Percentiles rank a stretch among this genome's conserved stretches.
Evolutionary conservation across 2,888 invertebrate species (phyloP).

Genomic region (Psococerastis gibbosa): DNA sequence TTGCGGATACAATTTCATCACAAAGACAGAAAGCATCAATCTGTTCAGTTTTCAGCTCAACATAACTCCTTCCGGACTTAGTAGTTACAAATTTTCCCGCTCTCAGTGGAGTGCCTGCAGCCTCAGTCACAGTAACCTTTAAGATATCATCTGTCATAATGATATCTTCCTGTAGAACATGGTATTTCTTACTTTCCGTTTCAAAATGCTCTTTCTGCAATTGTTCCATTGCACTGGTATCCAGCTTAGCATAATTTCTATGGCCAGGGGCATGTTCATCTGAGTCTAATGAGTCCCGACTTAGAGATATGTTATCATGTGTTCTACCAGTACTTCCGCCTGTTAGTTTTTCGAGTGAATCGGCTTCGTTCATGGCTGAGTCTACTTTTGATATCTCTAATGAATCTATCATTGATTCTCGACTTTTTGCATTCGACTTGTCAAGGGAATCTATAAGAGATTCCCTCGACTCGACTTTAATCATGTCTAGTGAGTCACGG

Average conservation of each 20-base stretch:
- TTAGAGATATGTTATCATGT: not conserved
- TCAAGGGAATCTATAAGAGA: constrained; percentile 5
- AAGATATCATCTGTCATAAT: constrained; percentile 27
- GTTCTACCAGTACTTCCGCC: constrained; percentile 1
- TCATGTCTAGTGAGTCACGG: not conserved
- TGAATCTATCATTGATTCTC: constrained; percentile 6
- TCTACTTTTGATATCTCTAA: constrained; percentile 7
- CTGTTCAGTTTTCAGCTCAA: constrained; percentile 14
- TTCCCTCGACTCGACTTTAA: constrained; percentile 1
- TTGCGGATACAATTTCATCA: constrained; percentile 15
- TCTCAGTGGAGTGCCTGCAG: not conserved
- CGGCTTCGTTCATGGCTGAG: not conserved
- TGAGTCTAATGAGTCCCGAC: constrained; percentile 1
- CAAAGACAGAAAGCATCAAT: constrained; percentile 15
- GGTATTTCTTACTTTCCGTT: constrained; percentile 21
- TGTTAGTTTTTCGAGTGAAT: constrained; percentile 1
- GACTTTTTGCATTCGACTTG: constrained; percentile 2
- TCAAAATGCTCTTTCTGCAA: constrained; percentile 16
- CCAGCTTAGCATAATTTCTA: no score
- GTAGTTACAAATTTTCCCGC: constrained; percentile 13
- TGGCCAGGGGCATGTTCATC: not conserved
- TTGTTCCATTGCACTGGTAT: not conserved
- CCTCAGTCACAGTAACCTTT: constrained; percentile 25
- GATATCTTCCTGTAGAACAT: constrained; percentile 23
- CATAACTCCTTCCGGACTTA: constrained; percentile 14